Base-by-base conservation (phyloP, 2,888 invertebrate genomes). In the Hedya salicella region DNA sequence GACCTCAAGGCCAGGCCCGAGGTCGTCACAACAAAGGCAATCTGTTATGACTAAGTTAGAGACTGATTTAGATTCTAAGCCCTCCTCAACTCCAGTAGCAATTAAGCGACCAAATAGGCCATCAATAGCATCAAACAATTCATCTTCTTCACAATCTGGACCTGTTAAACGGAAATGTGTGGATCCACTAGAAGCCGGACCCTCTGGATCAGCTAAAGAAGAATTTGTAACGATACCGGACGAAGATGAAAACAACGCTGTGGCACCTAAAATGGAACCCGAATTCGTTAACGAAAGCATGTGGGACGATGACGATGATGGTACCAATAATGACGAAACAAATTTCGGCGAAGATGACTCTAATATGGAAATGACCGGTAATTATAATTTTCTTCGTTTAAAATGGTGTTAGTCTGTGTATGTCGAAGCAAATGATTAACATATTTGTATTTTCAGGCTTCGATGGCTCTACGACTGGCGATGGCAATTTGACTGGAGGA, bases 251-350 rank as follows among this genome's bases (percentile, higher is more conserved):
- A 91, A 92, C 30, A 93, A 93, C 71, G 93, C 93, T 68, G 92
- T 94, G 71, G 94, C 94, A 76, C 94, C 94, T 30, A 94, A 94
- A 93, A 94, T 94, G 83, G 94, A 94, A 92, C 95, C 94, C 0
- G 94, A 94, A 86, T 94, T 94, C 83, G 91, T 93, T 48, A 94
- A 94, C 70, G 94, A 94, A 80, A 91, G 93, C 70, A 88, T 92
- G 89, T 93, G 93, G 92, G 93, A 93, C 70, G 92, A 93, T 68
- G 94, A 94, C 70, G 95, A 94, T 73, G 94, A 94, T 72, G 94
- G 93, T 75, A 88, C 94, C 30, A 94, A 93, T 68, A 94, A 94
- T 76, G 94, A 94, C 75, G 95, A 94, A 79, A 91, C 94, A 0
- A 93, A 93, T 76, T 94, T 94, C 74, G 94, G 94, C 77, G 94